Percentiles rank a stretch among this genome's conserved stretches.
Evolutionary conservation across 2,113 vertebrate species (phyloP).

Genomic region (Phrynosoma platyrhinos): DNA sequence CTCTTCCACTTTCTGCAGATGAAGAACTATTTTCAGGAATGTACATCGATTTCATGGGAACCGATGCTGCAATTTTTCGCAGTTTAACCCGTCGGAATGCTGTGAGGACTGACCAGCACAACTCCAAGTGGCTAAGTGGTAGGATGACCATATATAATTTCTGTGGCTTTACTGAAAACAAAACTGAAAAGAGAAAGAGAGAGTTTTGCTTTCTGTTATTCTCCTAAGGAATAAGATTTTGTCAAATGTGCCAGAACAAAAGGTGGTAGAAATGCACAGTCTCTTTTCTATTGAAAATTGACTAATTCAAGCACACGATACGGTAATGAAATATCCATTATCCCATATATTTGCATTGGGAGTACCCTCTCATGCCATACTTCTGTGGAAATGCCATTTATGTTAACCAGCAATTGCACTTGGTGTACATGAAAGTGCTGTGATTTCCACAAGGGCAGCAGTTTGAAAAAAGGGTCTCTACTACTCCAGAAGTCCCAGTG

Average conservation of each 20-base stretch:
- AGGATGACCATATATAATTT: conserved; percentile 57
- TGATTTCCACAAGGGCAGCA: background rate
- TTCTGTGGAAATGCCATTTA: background rate
- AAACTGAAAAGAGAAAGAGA: background rate
- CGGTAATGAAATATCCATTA: no score
- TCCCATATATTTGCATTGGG: background rate
- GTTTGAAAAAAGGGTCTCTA: background rate
- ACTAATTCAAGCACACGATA: background rate
- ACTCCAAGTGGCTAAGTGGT: conserved; percentile 99
- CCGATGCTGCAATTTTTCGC: conserved; percentile 96
- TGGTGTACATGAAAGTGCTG: background rate
- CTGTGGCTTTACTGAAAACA: background rate
- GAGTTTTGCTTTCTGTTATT: background rate
- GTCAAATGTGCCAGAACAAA: background rate
- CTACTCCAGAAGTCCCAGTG: background rate
- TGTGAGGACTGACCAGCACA: conserved; percentile 96
- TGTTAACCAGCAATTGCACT: background rate
- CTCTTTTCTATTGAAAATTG: background rate
- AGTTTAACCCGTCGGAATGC: conserved; percentile 93
- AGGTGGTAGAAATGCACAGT: background rate
- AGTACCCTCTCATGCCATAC: background rate
- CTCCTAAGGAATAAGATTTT: background rate
- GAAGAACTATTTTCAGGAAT: conserved; percentile 98
- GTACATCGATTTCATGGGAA: conserved; percentile 99
- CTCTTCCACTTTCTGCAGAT: conserved; percentile 77